Conservation (phyloP, 2,113 vertebrate genomes). For the Apteryx owenii region DNA sequence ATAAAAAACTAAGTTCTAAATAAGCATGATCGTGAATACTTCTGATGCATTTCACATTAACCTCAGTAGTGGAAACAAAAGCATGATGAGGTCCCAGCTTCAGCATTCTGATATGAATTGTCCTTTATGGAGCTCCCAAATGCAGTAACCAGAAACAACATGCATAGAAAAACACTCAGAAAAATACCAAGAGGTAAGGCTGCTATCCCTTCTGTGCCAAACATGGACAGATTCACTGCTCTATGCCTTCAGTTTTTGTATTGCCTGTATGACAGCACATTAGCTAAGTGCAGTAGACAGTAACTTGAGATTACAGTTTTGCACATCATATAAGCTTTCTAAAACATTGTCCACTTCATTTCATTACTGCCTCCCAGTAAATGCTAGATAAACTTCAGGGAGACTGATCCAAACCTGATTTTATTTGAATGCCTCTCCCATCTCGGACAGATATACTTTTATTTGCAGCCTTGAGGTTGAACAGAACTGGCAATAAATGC, state of each 20-base stretch:
- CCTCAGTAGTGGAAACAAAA: background rate
- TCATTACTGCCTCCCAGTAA: background rate
- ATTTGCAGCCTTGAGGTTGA: background rate
- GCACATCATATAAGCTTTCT: background rate
- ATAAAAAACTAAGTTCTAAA: background rate
- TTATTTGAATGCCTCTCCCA: background rate
- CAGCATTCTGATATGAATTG: fast-evolving
- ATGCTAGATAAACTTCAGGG: background rate
- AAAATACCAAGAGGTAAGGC: background rate
- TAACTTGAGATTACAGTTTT: background rate
- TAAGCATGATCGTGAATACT: background rate
- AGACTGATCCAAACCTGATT: background rate
- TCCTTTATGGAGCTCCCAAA: background rate
- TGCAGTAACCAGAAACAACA: background rate
- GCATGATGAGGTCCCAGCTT: background rate
- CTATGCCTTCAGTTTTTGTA: fast-evolving
- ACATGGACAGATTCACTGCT: fast-evolving
- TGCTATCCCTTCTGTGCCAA: background rate
- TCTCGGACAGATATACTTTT: background rate
- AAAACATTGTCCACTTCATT: background rate
- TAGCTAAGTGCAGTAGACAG: fast-evolving
- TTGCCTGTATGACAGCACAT: fast-evolving
- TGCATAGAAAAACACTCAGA: background rate
- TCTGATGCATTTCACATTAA: background rate
- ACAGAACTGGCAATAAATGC: background rate